Evolutionary conservation across 2,888 invertebrate genomes (phyloP).

Genomic region (Linyphia triangularis): DNA sequence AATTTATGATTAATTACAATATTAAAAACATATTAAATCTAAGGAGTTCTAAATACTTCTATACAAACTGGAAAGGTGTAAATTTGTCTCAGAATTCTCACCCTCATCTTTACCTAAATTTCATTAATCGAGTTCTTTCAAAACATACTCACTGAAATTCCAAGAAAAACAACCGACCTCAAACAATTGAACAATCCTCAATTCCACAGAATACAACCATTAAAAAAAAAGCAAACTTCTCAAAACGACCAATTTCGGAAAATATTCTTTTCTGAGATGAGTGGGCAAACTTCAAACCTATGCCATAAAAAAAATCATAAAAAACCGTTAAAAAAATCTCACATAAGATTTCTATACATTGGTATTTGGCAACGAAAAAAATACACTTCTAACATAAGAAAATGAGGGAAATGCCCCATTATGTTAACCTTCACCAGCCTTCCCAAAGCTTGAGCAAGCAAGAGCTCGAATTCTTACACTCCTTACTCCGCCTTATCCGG

Average conservation of each 20-base stretch:
- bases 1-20: too few species aligned
- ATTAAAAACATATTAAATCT: too few species aligned
- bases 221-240: neutral
- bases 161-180: too few species aligned
- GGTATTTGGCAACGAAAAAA: neutral
- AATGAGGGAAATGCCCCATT: conserved; percentile 6
- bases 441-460: conserved; percentile 1
- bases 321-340: neutral
- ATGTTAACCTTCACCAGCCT: neutral
- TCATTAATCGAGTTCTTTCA: too few species aligned
- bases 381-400: neutral
- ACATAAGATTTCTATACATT: neutral
- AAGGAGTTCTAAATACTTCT: too few species aligned
- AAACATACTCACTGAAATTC: too few species aligned
- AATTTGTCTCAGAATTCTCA: too few species aligned
- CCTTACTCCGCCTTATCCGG: conserved; percentile 43
- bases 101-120: too few species aligned
- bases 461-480: conserved; percentile 29
- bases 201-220: too few species aligned
- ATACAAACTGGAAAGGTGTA: too few species aligned
- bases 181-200: too few species aligned
- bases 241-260: conserved; percentile 28
- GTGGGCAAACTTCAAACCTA: neutral
- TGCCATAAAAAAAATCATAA: neutral
- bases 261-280: neutral